A percentile compares a stretch with the other conserved stretches of the same genome.
Evolutionary conservation across 2,113 vertebrate species (phyloP).

Genomic region (Philantomba maxwellii): DNA sequence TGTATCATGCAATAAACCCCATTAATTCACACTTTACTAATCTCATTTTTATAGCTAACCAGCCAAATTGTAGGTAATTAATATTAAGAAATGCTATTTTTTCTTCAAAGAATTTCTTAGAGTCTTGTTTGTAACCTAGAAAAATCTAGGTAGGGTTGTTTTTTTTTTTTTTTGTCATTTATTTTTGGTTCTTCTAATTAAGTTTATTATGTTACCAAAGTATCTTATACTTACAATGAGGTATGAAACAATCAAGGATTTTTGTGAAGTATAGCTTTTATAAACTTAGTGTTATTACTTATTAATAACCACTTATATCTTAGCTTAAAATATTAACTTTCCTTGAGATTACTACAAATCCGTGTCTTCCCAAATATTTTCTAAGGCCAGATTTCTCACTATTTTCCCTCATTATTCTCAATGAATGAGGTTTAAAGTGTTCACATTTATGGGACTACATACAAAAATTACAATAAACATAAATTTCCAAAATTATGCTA

Average conservation of each 20-base stretch:
- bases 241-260: neutral
- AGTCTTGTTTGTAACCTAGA: neutral
- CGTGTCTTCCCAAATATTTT: neutral
- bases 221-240: neutral
- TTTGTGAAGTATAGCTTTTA: conserved; percentile 1
- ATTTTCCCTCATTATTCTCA: neutral
- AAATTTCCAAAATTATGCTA: neutral
- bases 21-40: conserved; percentile 25
- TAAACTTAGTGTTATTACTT: conserved; percentile 41
- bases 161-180: neutral
- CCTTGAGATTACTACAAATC: neutral
- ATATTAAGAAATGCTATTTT: conserved; percentile 28
- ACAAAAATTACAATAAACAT: conserved; percentile 33
- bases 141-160: neutral
- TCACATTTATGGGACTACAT: neutral
- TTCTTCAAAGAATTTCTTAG: conserved; percentile 9
- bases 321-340: conserved; percentile 41
- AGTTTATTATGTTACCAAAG: neutral
- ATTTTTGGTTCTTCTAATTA: conserved; percentile 36
- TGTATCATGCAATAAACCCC: conserved; percentile 7
- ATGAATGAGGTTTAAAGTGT: neutral
- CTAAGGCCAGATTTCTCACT: neutral
- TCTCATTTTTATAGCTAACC: conserved; percentile 13
- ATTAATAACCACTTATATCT: neutral
- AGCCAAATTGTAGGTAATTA: conserved; percentile 23